Evolutionary conservation across 2,113 vertebrate species (phyloP).

Genomic region (Notarius lentiginosus): DNA sequence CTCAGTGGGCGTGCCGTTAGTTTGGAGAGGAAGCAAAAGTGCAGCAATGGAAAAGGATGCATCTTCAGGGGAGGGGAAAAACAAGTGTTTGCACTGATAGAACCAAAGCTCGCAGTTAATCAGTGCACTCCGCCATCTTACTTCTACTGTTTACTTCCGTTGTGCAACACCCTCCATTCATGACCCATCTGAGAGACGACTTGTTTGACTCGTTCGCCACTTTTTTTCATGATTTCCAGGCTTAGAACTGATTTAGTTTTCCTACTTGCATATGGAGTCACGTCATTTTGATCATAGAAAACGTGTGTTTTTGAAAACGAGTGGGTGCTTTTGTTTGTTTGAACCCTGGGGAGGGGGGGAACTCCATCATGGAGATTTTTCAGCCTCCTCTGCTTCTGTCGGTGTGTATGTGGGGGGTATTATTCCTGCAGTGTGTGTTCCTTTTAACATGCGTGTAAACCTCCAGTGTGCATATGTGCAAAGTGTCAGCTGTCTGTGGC

Average conservation of each 20-base stretch:
- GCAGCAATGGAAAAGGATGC: no score
- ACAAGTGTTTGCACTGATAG: no score
- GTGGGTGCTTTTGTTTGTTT: not conserved
- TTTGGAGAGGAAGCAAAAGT: no score
- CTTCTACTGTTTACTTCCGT: no score
- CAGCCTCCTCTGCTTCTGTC: not conserved
- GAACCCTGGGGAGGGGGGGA: not conserved
- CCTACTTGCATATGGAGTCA: not conserved
- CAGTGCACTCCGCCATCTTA: no score
- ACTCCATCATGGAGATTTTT: not conserved
- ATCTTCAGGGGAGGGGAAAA: no score
- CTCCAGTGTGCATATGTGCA: not conserved
- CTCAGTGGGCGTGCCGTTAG: no score
- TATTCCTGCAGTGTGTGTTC: not conserved
- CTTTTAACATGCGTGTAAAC: constrained; percentile 12
- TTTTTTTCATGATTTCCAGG: not conserved
- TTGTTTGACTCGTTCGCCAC: not conserved
- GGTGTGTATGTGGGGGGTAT: not conserved
- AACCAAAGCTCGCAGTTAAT: no score
- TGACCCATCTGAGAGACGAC: no score
- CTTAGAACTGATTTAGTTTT: not conserved
- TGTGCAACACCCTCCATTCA: no score
- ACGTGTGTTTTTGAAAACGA: not conserved
- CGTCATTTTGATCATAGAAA: no score
- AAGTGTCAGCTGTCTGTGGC: not conserved